These are phyloP conservation scores for Loriculus beryllinus DNA, from an alignment of 2,797 vertebrate genomes.

Conservation along the genomic window DNA sequence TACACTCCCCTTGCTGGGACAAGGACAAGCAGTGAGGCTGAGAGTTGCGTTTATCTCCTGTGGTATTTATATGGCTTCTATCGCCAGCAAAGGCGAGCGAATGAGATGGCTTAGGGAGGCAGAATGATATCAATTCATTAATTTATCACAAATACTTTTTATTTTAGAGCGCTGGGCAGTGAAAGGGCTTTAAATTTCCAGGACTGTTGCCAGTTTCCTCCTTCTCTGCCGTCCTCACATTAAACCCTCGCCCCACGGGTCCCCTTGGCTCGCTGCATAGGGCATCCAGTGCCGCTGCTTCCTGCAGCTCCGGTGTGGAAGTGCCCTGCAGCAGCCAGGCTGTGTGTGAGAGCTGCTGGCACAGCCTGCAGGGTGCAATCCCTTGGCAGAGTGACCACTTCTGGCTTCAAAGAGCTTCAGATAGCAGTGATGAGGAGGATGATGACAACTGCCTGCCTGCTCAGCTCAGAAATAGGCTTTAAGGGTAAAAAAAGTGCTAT, in stretches of 20 bases:
- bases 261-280: neutral
- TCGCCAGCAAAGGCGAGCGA: neutral
- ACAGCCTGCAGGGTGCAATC: neutral
- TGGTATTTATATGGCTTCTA: neutral
- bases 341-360: neutral
- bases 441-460: constrained; percentile 18
- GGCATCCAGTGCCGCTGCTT: neutral
- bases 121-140: neutral
- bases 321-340: neutral
- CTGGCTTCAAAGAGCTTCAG: constrained; percentile 8
- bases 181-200: constrained; percentile 51
- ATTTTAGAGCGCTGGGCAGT: constrained; percentile 1
- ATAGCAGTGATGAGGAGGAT: neutral
- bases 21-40: neutral
- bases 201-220: constrained; percentile 48
- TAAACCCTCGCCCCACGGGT: neutral
- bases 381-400: neutral
- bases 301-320: neutral
- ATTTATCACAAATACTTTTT: constrained; percentile 23
- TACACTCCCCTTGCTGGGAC: neutral
- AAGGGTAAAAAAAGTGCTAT: constrained; percentile 52
- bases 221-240: neutral
- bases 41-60: neutral
- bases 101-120: neutral
- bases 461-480: constrained; percentile 50